phyloP scores from a whole-genome alignment of 2,797 vertebrate genomes.

The Tenualosa ilisha region DNA sequence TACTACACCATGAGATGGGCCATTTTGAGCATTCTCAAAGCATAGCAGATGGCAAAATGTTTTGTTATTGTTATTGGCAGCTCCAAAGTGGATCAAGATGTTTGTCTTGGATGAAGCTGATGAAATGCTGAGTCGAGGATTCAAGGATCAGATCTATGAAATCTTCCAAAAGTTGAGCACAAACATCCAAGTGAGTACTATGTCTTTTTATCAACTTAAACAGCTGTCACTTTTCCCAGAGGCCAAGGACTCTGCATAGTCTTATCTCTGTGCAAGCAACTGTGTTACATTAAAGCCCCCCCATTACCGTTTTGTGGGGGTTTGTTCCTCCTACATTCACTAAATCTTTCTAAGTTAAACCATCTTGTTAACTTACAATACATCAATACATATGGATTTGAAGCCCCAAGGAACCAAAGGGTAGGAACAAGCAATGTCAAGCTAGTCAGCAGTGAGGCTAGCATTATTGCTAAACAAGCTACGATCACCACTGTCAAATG shows the following conservation, averaged over 20 bases:
- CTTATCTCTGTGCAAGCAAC: background rate
- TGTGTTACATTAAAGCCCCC: background rate
- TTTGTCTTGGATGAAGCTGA: slow-evolving; percentile 79
- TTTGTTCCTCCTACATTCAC: too few species aligned
- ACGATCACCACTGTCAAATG: too few species aligned
- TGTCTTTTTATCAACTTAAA: background rate
- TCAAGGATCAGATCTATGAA: slow-evolving; percentile 80
- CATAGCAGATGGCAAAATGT: background rate
- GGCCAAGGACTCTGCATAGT: background rate
- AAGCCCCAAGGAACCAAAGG: too few species aligned
- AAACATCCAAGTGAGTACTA: slow-evolving; percentile 69
- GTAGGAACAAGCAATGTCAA: too few species aligned
- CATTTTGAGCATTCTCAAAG: background rate
- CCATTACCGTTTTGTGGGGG: too few species aligned
- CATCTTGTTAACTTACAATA: too few species aligned
- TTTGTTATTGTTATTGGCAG: slow-evolving; percentile 51
- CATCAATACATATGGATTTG: too few species aligned
- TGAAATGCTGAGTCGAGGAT: slow-evolving; percentile 78
- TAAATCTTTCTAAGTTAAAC: too few species aligned
- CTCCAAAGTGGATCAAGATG: slow-evolving; percentile 78
- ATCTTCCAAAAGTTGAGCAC: slow-evolving; percentile 78
- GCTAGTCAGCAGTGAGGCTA: too few species aligned
- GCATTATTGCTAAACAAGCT: too few species aligned
- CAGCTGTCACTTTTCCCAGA: background rate
- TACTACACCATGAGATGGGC: background rate